Conservation (phyloP, 2,888 invertebrate genomes). For the Keiferia lycopersicella region DNA sequence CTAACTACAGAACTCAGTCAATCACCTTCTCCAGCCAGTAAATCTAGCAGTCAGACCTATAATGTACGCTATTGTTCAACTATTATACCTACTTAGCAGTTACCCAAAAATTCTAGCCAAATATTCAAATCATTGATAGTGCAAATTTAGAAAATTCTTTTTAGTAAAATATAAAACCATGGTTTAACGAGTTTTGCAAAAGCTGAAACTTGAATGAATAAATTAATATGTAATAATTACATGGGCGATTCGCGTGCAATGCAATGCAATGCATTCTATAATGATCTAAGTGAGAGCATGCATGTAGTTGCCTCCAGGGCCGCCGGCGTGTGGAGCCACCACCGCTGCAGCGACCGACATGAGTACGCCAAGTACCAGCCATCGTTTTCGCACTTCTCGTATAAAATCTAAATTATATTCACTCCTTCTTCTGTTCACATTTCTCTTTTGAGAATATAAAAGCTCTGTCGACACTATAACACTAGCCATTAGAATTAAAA, state of each 20-base stretch:
- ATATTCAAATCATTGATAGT: not conserved
- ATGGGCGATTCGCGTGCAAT: conserved; percentile 66
- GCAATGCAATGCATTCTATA: conserved; percentile 72
- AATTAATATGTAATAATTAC: conserved; percentile 48
- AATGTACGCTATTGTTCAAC: not conserved
- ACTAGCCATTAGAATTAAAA: conserved; percentile 23
- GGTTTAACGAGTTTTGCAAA: conserved; percentile 25
- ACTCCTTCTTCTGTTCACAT: conserved; percentile 35
- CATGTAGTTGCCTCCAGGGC: conserved; percentile 72
- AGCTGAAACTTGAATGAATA: conserved; percentile 29
- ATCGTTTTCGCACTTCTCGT: conserved; percentile 53
- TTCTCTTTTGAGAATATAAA: conserved; percentile 33
- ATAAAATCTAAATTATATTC: conserved; percentile 54
- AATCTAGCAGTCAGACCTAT: not conserved
- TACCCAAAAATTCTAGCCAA: not conserved
- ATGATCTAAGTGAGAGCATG: conserved; percentile 63
- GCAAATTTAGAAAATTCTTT: not conserved
- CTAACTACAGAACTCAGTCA: conserved; percentile 4
- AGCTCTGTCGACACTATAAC: conserved; percentile 35
- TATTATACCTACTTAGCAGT: conserved; percentile 8
- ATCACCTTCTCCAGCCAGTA: not conserved
- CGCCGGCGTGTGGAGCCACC: conserved; percentile 58
- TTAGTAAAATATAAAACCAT: conserved; percentile 4
- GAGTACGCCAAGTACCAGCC: conserved; percentile 63
- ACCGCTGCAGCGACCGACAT: conserved; percentile 56